Conservation (phyloP, 35 echinoderm and acorn worm genomes). For the Hemicentrotus pulcherrimus region DNA sequence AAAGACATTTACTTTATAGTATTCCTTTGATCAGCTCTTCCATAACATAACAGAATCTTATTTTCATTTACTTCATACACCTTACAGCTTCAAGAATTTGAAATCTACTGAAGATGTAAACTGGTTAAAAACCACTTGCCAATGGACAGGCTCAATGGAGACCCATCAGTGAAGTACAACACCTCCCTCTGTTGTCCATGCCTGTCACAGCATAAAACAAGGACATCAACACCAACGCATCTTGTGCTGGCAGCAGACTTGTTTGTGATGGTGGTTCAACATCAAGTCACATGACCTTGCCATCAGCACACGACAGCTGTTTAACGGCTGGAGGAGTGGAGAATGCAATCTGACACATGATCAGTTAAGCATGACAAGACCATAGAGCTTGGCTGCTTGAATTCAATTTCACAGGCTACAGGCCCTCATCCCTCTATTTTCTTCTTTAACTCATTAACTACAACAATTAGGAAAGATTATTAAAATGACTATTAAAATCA, state of each 20-base stretch:
- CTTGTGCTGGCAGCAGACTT: background rate
- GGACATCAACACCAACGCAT: background rate
- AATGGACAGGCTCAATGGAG: background rate
- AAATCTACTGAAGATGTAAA: background rate
- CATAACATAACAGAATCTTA: too few species aligned
- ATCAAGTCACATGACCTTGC: constrained; percentile 10
- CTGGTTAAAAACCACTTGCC: background rate
- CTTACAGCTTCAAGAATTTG: too few species aligned
- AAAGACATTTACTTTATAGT: too few species aligned
- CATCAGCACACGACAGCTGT: background rate
- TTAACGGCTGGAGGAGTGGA: background rate
- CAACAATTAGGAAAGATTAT: too few species aligned
- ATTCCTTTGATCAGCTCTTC: too few species aligned
- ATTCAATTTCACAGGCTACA: background rate
- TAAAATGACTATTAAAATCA: too few species aligned
- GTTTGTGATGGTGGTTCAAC: background rate
- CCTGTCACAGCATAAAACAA: background rate
- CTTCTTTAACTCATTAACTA: too few species aligned
- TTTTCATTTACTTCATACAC: too few species aligned
- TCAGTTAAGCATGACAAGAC: background rate
- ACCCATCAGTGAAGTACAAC: background rate
- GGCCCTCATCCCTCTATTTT: background rate
- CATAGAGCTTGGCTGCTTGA: background rate
- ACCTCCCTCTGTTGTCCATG: background rate
- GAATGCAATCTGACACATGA: background rate